Percentiles rank a stretch among this genome's conserved stretches.
Evolutionary conservation across 2,797 vertebrate genomes (phyloP).

Genomic region (Ambastaia sidthimunki): DNA sequence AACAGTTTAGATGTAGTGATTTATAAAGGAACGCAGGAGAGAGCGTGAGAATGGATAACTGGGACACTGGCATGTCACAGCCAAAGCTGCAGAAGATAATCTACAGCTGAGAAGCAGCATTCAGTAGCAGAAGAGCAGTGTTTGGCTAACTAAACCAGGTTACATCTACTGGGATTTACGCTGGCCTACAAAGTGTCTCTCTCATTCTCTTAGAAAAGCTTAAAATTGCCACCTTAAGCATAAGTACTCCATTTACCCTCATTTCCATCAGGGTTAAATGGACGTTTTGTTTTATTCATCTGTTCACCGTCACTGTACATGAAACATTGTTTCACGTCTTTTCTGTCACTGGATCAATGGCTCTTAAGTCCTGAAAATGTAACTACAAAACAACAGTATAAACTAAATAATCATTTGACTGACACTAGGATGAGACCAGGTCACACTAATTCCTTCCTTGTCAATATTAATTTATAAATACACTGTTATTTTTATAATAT

Average conservation of each 20-base stretch:
- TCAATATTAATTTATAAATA: not conserved
- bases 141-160: slow-evolving; percentile 54
- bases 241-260: not conserved
- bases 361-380: not conserved
- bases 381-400: not conserved
- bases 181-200: slow-evolving; percentile 27
- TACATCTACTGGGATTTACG: slow-evolving; percentile 51
- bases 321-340: not conserved
- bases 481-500: slow-evolving; percentile 13
- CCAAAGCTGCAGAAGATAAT: not conserved
- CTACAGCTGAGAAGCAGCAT: not conserved
- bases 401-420: not conserved
- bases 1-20: slow-evolving; percentile 62
- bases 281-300: slow-evolving; percentile 6
- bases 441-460: not conserved
- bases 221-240: not conserved
- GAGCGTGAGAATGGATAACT: slow-evolving; percentile 10
- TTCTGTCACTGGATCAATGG: not conserved
- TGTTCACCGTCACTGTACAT: not conserved
- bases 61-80: slow-evolving; percentile 1
- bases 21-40: not conserved
- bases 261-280: not conserved
- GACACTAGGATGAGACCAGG: not conserved
- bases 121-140: slow-evolving; percentile 12
- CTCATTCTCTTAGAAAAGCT: not conserved